Conservation (phyloP, 2,888 invertebrate species). For the Idaea aversata region DNA sequence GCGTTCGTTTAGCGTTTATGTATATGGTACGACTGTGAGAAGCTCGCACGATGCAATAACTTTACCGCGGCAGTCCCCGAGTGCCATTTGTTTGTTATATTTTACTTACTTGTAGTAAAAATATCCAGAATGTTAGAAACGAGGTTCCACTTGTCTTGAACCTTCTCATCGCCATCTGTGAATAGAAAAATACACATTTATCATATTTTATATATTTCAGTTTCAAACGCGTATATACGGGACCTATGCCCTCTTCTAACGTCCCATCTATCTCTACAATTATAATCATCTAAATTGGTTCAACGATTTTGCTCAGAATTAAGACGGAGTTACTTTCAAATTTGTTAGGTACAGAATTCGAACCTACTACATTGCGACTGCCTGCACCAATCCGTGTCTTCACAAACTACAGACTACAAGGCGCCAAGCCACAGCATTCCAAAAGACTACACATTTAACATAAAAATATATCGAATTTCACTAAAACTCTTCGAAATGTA, state of each 20-base stretch:
- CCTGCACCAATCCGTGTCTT: neutral
- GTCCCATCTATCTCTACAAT: no score
- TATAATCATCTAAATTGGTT: no score
- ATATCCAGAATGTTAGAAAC: constrained; percentile 72
- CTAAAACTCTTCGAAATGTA: neutral
- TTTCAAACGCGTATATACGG: no score
- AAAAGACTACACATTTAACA: neutral
- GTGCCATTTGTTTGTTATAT: neutral
- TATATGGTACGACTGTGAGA: no score
- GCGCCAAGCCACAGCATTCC: neutral
- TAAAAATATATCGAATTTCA: neutral
- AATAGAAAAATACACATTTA: constrained; percentile 25
- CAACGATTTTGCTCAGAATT: no score
- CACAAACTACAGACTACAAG: neutral
- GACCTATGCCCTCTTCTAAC: no score
- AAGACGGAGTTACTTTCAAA: neutral
- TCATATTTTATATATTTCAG: no score
- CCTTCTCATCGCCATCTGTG: constrained; percentile 68
- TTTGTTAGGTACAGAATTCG: neutral
- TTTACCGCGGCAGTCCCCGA: no score
- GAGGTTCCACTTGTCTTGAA: constrained; percentile 55
- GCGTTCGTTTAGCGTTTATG: no score
- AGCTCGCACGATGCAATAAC: no score
- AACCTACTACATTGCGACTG: neutral
- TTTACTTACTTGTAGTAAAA: constrained; percentile 67